Evolutionary conservation across 2,888 invertebrate genomes (phyloP), one percentile per base, ranked within the genome.

Genomic region (Pherbina coryleti): DNA sequence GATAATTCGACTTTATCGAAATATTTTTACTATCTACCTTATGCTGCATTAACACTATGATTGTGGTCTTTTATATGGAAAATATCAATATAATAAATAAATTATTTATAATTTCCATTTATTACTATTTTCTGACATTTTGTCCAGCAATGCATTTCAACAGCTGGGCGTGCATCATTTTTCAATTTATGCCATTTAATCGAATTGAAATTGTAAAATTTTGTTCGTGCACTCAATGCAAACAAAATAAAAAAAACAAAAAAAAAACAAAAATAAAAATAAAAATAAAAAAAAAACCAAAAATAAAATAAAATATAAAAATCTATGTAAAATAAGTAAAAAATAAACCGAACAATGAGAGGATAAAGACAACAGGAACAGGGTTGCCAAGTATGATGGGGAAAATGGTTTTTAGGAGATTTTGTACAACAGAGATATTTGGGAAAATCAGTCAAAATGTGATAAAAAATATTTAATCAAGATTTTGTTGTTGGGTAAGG

Each of bases 91-190:
- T 14, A 44, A 11, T 14, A 11, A 44, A 44, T 44, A 44, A 44
- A 44, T 44, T 44, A 44, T 44, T 44, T 44, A 11, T 11, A 11
- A 11, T 44, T 44, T 44, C 44, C 37, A 19, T 67, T 44, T 44
- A 31, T 34, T 28, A 9, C 44, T 2, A 37, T 67, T 44, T 37
- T 67, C 49, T 9, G 19, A 22, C 44, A 22, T 44, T 44, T 19
- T 37, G 31, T 19, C 62, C 34, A 17, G 37, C 51, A 1, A n/a
- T 28, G 17, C 17, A 31, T 72, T 37, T 37, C 57, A 60, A 37
- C 72, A 72, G 34, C 72, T 72, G 72, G 19, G 51, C 72, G 72
- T 34, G n/a, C 57, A 72, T 60, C 60, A 72, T 60, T 72, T 72
- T 34, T 57, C 34, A 22, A 72, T 72, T 72, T 37, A 22, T 60